These are phyloP conservation scores for Alcis repandata DNA, from an alignment of 2,888 invertebrate species.

Conservation along the genomic window DNA sequence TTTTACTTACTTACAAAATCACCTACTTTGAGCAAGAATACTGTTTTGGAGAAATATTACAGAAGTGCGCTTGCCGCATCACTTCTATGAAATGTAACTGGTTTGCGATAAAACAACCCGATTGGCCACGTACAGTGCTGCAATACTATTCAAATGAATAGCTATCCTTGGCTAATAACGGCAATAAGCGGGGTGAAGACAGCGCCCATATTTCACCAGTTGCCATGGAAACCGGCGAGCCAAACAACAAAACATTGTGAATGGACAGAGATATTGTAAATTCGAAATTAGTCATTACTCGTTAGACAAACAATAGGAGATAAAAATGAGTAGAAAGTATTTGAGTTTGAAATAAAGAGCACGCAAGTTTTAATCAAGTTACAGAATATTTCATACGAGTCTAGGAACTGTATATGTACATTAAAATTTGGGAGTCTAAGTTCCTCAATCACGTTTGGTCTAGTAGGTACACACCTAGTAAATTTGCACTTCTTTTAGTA, in stretches of 20 bases:
- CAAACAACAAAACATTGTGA: slow-evolving; percentile 65
- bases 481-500: too few species aligned
- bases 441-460: too few species aligned
- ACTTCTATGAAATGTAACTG: slow-evolving; percentile 37
- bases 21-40: slow-evolving; percentile 28
- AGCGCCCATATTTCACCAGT: slow-evolving; percentile 80
- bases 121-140: slow-evolving; percentile 58
- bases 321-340: too few species aligned
- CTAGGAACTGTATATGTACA: too few species aligned
- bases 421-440: too few species aligned
- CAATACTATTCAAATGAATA: slow-evolving; percentile 70
- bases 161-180: slow-evolving; percentile 79
- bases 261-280: background rate
- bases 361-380: too few species aligned
- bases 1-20: slow-evolving; percentile 3
- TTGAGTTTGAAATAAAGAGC: too few species aligned
- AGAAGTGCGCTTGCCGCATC: slow-evolving; percentile 50
- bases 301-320: background rate
- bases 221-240: slow-evolving; percentile 72
- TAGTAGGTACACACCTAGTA: too few species aligned
- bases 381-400: too few species aligned
- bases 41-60: slow-evolving; percentile 46
- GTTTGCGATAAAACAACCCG: slow-evolving; percentile 39
- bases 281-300: background rate
- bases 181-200: slow-evolving; percentile 76